These are phyloP conservation scores for Molothrus aeneus DNA, from an alignment of 2,797 vertebrate species.

Conservation along the genomic window DNA sequence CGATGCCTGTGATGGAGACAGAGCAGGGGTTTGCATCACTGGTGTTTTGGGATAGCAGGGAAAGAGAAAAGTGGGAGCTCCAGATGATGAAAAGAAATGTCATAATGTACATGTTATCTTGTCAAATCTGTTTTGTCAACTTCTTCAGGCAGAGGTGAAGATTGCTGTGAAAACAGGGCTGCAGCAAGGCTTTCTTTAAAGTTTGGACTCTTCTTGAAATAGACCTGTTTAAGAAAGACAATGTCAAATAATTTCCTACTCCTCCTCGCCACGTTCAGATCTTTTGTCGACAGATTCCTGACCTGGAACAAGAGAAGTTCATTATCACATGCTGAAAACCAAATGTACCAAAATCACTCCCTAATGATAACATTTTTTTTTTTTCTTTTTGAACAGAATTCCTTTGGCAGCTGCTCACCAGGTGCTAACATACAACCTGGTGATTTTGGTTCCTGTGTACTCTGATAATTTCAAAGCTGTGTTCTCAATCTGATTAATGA, in stretches of 20 bases:
- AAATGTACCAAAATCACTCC: not conserved
- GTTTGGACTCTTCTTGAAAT: not conserved
- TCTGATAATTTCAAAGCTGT: not conserved
- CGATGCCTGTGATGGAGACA: fast-evolving
- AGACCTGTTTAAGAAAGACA: fast-evolving
- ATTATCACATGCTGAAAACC: not conserved
- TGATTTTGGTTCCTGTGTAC: not conserved
- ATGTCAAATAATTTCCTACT: not conserved
- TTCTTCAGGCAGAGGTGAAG: not conserved
- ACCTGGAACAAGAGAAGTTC: not conserved
- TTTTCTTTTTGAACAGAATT: not conserved
- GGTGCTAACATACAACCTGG: not conserved
- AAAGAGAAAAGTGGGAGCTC: not conserved
- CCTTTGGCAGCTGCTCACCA: not conserved
- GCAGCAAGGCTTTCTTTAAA: not conserved
- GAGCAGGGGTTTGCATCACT: not conserved
- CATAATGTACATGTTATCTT: not conserved
- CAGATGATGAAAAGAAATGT: not conserved
- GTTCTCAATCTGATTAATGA: not conserved
- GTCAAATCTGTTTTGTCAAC: not conserved
- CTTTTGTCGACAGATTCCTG: not conserved
- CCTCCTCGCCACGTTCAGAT: not conserved
- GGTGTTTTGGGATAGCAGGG: not conserved
- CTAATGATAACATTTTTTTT: not conserved
- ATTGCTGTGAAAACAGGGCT: not conserved